A percentile compares a stretch with the other conserved stretches of the same genome.
Conservation (phyloP, 2,888 invertebrate species). For the Griposia aprilina region DNA sequence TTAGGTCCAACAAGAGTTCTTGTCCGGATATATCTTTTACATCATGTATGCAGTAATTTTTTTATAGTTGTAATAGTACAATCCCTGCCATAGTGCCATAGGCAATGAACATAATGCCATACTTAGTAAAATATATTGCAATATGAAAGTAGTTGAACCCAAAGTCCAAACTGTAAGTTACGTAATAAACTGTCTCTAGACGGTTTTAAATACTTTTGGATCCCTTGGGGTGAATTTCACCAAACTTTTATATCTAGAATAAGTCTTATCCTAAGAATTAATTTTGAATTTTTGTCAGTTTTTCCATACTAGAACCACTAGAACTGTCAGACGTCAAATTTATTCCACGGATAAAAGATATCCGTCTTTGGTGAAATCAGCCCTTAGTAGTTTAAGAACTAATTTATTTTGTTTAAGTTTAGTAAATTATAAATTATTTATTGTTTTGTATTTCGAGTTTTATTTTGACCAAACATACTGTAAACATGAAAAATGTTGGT, state of each 20-base stretch:
- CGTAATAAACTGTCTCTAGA: not conserved
- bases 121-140: not conserved
- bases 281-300: no score
- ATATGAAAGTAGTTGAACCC: not conserved
- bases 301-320: no score
- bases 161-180: not conserved
- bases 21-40: not conserved
- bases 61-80: constrained; percentile 8
- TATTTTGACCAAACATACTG: not conserved
- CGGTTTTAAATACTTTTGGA: not conserved
- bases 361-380: no score
- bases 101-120: constrained; percentile 28
- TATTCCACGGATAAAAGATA: no score
- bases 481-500: not conserved
- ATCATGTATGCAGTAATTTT: not conserved
- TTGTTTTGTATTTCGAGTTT: constrained; percentile 22
- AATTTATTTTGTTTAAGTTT: not conserved
- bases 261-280: no score
- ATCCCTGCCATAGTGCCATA: constrained; percentile 26
- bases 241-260: no score
- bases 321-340: no score
- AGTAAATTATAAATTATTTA: constrained; percentile 44
- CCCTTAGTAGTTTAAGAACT: not conserved
- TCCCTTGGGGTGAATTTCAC: not conserved
- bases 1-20: not conserved